phyloP scores from a whole-genome alignment of 2,797 vertebrate genomes.

The Miichthys miiuy region DNA sequence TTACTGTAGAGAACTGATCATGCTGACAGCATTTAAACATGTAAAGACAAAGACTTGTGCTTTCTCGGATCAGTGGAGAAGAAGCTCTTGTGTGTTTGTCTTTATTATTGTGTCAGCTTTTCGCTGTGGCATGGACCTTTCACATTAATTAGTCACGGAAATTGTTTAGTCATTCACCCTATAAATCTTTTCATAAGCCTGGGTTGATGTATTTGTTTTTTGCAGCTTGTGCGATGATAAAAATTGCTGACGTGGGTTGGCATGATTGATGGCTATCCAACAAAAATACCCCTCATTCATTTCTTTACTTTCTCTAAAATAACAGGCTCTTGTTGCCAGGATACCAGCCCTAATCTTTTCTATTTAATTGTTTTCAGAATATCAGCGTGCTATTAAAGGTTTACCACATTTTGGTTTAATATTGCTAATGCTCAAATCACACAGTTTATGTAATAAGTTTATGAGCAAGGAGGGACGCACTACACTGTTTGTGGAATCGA shows the following conservation, averaged over 20 bases:
- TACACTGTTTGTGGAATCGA: conserved; percentile 1
- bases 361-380: conserved; percentile 13
- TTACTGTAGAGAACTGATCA: background rate
- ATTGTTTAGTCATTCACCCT: background rate
- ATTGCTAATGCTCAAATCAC: background rate
- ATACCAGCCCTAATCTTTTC: conserved; percentile 5
- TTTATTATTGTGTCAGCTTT: conserved; percentile 6
- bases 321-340: conserved; percentile 41
- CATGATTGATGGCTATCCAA: background rate
- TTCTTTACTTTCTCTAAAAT: background rate
- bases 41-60: conserved; percentile 25
- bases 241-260: background rate
- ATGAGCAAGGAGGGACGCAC: background rate
- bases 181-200: conserved; percentile 3
- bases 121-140: background rate
- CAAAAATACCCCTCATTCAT: background rate
- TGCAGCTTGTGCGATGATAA: background rate
- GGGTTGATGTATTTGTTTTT: background rate
- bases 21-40: conserved; percentile 16
- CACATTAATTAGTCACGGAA: background rate
- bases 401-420: conserved; percentile 7
- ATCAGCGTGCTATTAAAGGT: background rate
- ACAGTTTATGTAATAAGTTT: conserved; percentile 12
- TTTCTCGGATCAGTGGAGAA: background rate
- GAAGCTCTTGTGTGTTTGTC: background rate